Base-by-base conservation (phyloP, 1,140 invertebrate genomes). In the Cotesia glomerata region DNA sequence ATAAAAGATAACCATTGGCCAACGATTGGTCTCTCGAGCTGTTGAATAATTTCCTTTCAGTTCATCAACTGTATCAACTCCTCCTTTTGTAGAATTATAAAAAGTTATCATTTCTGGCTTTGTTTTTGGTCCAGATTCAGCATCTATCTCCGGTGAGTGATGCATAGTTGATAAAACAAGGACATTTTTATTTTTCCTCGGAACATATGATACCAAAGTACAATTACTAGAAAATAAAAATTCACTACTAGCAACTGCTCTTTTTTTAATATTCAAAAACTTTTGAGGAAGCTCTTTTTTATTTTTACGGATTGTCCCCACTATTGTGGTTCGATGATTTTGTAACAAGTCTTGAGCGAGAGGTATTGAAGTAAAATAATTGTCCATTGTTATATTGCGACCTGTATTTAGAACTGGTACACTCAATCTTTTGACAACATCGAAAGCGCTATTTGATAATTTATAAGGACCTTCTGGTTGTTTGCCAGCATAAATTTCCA, bases 241-340 rank as follows among this genome's bases (percentile, higher is more conserved):
- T 39, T 14, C 34, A 58, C 8, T 45, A 34, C 36, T 14, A 58
- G 13, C 5, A 9, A 39, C 32, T 18, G 35, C 14, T 36, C 54
- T 26, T n/a, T 59, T 63, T 58, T 58, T 58, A 58, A 9, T 58
- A 18, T 58, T 18, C 8, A 18, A 49, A 58, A 86, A 74, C 56
- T 81, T 75, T 73, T 65, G 4, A 82, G 84, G 36, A 5, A 85
- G 78, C 72, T 84, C 79, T 32, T 68, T 56, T 77, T 84, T 84
- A 66, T 84, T 84, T 69, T 79, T 80, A 54, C 77, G 67, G 11
- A 85, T 58, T 49, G 78, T 84, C 49, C 80, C 79, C 61, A 84
- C 75, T n/a, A 81, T 64, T 54, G 79, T 85, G 59, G 82, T 58
- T 18, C 18, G 61, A 56, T 58, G 58, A 39, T 82, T 78, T 14